A percentile compares a stretch with the other conserved stretches of the same genome.
Evolutionary conservation across 2,888 invertebrate genomes (phyloP).

Genomic region (Camptogramma bilineatum): DNA sequence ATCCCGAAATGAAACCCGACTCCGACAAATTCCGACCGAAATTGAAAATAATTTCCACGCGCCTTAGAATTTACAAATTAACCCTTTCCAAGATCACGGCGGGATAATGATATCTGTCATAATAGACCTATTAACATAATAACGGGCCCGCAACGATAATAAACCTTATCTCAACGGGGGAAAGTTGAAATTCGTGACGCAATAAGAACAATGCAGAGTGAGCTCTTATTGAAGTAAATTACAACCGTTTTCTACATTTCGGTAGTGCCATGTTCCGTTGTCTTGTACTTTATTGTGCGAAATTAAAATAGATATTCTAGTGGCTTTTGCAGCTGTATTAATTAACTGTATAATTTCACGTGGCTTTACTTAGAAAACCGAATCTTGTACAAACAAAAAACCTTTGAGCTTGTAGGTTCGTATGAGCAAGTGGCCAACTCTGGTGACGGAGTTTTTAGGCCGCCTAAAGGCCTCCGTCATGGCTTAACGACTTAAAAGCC

Average conservation of each 20-base stretch:
- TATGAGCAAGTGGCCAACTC: too few relatives aligned
- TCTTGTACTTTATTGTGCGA: conserved; percentile 25
- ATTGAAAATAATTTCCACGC: conserved; percentile 52
- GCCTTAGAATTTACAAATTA: conserved; percentile 57
- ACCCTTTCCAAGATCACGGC: conserved; percentile 55
- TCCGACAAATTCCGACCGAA: conserved; percentile 43
- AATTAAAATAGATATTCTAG: conserved; percentile 33
- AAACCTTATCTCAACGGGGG: conserved; percentile 25
- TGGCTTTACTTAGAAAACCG: neutral
- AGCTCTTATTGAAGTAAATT: conserved; percentile 42
- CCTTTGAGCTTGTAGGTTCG: too few relatives aligned
- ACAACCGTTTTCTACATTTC: conserved; percentile 37
- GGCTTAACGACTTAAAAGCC: too few relatives aligned
- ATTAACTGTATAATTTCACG: neutral
- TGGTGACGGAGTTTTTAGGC: too few relatives aligned
- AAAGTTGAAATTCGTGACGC: conserved; percentile 26
- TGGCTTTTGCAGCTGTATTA: conserved; percentile 9
- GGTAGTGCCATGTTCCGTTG: conserved; percentile 26
- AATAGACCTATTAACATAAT: conserved; percentile 65
- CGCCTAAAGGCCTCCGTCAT: too few relatives aligned
- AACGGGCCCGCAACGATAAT: conserved; percentile 45
- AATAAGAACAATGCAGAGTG: conserved; percentile 37
- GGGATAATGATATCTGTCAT: conserved; percentile 62
- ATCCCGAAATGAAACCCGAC: conserved; percentile 21
- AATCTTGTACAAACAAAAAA: too few relatives aligned